Evolutionary conservation across 2,113 vertebrate genomes (phyloP).

Genomic region (Romanogobio albipinnatus): DNA sequence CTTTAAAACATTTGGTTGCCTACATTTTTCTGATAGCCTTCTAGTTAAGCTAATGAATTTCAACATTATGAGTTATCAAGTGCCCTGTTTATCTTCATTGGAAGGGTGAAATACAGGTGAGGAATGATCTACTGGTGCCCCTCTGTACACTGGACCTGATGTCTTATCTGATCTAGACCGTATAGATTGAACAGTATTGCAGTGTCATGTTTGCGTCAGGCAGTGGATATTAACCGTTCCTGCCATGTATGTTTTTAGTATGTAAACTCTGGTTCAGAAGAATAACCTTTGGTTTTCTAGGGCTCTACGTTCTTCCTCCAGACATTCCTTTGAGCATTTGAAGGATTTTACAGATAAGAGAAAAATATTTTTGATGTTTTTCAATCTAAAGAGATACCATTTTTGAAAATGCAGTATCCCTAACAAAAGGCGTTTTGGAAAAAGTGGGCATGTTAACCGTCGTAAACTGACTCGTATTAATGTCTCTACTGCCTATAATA

Average conservation of each 20-base stretch:
- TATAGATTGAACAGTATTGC: constrained; percentile 51
- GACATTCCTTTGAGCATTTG: constrained; percentile 57
- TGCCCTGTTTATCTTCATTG: constrained; percentile 57
- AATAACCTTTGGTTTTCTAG: constrained; percentile 38
- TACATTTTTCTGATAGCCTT: constrained; percentile 45
- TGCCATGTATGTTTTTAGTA: constrained; percentile 13
- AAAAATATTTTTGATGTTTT: constrained; percentile 44
- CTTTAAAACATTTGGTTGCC: constrained; percentile 39
- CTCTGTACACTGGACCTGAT: constrained; percentile 31
- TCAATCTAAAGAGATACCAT: constrained; percentile 29
- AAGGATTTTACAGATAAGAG: constrained; percentile 46
- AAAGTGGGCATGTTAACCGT: not conserved
- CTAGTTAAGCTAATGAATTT: constrained; percentile 41
- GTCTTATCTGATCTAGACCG: constrained; percentile 41
- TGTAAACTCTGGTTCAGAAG: constrained; percentile 17
- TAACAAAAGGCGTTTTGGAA: constrained; percentile 20
- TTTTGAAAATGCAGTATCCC: constrained; percentile 48
- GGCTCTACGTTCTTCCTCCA: constrained; percentile 39
- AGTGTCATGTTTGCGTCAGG: constrained; percentile 41
- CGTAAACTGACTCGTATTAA: constrained; percentile 18
- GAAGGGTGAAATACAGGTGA: constrained; percentile 23
- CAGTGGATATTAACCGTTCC: constrained; percentile 5
- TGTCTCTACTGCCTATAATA: constrained; percentile 43
- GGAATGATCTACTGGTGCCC: constrained; percentile 35
- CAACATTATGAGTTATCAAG: constrained; percentile 47